Evolutionary conservation across 2,888 invertebrate species (phyloP).

Genomic region (Phrixothrix hirtus): DNA sequence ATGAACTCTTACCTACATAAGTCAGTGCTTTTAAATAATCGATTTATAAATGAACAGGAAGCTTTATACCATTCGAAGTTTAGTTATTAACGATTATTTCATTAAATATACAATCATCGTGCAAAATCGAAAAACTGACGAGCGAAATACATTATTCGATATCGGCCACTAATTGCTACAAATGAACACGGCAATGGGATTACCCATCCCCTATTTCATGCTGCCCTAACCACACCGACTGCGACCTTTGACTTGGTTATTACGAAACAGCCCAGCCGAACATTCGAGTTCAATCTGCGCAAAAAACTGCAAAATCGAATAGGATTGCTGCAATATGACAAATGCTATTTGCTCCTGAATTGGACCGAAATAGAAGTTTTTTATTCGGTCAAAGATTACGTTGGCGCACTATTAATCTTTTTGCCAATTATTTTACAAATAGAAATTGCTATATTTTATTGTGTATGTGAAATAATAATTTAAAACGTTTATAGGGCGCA

Average conservation of each 20-base stretch:
- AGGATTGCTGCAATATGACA: constrained; percentile 43
- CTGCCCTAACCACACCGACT: constrained; percentile 24
- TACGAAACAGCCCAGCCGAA: constrained; percentile 20
- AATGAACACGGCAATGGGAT: constrained; percentile 53
- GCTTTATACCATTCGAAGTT: too few relatives aligned
- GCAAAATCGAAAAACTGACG: constrained; percentile 31
- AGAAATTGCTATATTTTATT: constrained; percentile 4
- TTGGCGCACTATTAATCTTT: constrained; percentile 38
- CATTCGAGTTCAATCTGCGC: constrained; percentile 7
- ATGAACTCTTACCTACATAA: too few relatives aligned
- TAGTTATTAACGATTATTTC: constrained; percentile 40
- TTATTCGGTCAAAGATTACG: constrained; percentile 45
- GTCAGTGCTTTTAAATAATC: too few relatives aligned
- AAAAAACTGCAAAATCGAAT: constrained; percentile 14
- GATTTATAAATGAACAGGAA: too few relatives aligned
- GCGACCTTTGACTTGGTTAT: constrained; percentile 32
- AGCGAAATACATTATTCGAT: constrained; percentile 48
- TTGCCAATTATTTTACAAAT: constrained; percentile 24
- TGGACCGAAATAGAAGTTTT: constrained; percentile 43
- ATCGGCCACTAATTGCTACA: constrained; percentile 53
- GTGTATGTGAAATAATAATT: too few relatives aligned
- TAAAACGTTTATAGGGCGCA: too few relatives aligned
- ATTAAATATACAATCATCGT: constrained; percentile 48
- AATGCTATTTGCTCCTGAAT: constrained; percentile 47
- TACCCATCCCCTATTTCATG: constrained; percentile 41